phyloP scores from a whole-genome alignment of 2,888 invertebrate species.

The Rhagonycha fulva region DNA sequence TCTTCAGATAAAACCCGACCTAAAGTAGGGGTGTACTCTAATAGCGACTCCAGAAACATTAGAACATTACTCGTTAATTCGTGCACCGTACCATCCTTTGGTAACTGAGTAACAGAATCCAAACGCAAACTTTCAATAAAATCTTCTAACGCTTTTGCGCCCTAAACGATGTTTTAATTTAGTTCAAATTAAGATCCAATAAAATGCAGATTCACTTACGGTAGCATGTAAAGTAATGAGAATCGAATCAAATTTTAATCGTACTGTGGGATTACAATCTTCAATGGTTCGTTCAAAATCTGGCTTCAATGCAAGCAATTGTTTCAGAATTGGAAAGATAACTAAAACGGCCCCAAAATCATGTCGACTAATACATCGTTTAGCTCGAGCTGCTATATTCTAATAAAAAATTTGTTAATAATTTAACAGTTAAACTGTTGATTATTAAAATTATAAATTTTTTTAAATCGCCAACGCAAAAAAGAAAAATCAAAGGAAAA shows the following conservation, averaged over 20 bases:
- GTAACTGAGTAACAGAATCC: conserved; percentile 79
- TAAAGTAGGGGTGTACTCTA: conserved; percentile 77
- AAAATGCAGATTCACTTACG: conserved; percentile 58
- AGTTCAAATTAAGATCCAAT: neutral
- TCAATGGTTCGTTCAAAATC: conserved; percentile 80
- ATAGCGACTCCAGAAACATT: conserved; percentile 86
- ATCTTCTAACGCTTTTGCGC: conserved; percentile 87
- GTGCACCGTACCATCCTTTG: conserved; percentile 97
- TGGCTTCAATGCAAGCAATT: conserved; percentile 74
- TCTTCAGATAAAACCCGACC: conserved; percentile 69
- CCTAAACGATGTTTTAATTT: conserved; percentile 61
- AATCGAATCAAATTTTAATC: conserved; percentile 74
- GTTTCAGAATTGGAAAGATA: conserved; percentile 82
- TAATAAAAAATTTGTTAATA: conserved; percentile 44
- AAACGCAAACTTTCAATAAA: conserved; percentile 86
- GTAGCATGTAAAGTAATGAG: conserved; percentile 75
- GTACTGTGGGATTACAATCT: conserved; percentile 69
- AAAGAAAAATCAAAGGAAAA: too few relatives aligned
- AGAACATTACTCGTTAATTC: conserved; percentile 94
- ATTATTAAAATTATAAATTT: too few relatives aligned
- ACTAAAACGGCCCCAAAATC: conserved; percentile 81
- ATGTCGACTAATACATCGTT: conserved; percentile 74
- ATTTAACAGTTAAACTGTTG: neutral
- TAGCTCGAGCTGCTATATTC: conserved; percentile 74
- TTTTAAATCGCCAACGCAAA: too few relatives aligned